Base-by-base conservation (phyloP, 1,140 invertebrate species). In the Drosophila kanapiae region DNA sequence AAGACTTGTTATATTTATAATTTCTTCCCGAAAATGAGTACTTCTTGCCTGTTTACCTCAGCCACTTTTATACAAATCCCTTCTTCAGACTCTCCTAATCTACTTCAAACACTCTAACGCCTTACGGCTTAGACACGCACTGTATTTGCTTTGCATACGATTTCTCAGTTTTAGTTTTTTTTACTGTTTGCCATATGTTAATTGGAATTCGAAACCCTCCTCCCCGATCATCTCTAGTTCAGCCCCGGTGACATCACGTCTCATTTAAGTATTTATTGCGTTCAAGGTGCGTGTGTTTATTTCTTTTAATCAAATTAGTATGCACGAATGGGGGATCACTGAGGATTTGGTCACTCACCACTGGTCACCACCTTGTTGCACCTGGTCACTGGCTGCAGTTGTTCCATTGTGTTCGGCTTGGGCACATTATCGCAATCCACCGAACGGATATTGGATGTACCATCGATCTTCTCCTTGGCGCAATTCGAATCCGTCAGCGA, bases 351-450 rank as follows among this genome's bases (percentile, higher is more conserved):
- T 51, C 40, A 91, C 91, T 91, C 77, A 92, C 91, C 91, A 18
- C 78, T 91, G 33, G 91, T 92, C 43, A 88, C 56, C 53, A 92
- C 91, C 69, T 91, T 92, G 58, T 92, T 92, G 77, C 91, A 92
- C 40, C 59, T 92, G 61, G 91, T 92, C 56, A 92, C 91, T 3
- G 91, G 71, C 61, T 82, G 68, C 53, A 87, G 58, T 53, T 84
- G 80, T 9, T 92, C 85, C 82, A 91, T 82, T 4, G 60, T 79
- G 37, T 54, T 79, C 11, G 91, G 91, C 37, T 78, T 90, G 4
- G 76, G n/a, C 51, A 67, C 78, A 7, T 2, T 33, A 35, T 92
- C 82, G 35, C 91, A 92, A 27, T 92, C 91, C 33, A 92, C 91
- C 9, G 77, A 48, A 0, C 76, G 75, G 4, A 92, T 75, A 48